Base-by-base conservation (phyloP, 2,888 invertebrate species). In the Polydrusus cervinus region DNA sequence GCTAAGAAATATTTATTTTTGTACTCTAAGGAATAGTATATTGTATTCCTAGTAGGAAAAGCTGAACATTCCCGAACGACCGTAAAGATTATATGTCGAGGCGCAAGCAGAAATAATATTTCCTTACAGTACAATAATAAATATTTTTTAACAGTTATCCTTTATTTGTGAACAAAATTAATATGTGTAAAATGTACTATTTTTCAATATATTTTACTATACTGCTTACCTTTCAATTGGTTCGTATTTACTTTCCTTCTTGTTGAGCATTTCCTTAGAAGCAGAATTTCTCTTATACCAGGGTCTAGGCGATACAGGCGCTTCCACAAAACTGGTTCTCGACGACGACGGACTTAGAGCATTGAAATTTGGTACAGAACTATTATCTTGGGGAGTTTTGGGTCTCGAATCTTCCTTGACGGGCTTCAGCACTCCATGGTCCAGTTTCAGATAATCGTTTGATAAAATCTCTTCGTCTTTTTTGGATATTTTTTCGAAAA, bases 271-370 rank as follows among this genome's bases (percentile, higher is more conserved):
- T 88, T 77, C 77, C 9, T 80, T 79, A 7, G 71, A 47, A 85
- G 87, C 84, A 74, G 86, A 81, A 81, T 88, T 87, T 69, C 92
- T 87, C 83, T 92, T 92, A 83, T 92, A 92, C 93, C 93, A 92
- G 13, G 92, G 92, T 81, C 90, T 87, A 0, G 91, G 91, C 75
- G 90, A 89, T n/a, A 86, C 86, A 5, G 88, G 86, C 16, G 86
- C 79, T 64, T 87, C 85, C 43, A 82, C 79, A 57, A 79, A 80
- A 75, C 83, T 83, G 18, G 82, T 80, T 74, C 83, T 83, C 75
- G 85, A 79, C 25, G 82, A 80, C 62, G 82, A 75, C 14, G 78
- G 74, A 66, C 77, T 80, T 71, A 77, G 81, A 43, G 77, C 80
- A 77, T 80, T 73, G 6, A 72, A 14, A 45, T 47, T 18, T 30